These are phyloP conservation scores for Helicoverpa assulta DNA, from an alignment of 2,888 invertebrate genomes.

Conservation along the genomic window DNA sequence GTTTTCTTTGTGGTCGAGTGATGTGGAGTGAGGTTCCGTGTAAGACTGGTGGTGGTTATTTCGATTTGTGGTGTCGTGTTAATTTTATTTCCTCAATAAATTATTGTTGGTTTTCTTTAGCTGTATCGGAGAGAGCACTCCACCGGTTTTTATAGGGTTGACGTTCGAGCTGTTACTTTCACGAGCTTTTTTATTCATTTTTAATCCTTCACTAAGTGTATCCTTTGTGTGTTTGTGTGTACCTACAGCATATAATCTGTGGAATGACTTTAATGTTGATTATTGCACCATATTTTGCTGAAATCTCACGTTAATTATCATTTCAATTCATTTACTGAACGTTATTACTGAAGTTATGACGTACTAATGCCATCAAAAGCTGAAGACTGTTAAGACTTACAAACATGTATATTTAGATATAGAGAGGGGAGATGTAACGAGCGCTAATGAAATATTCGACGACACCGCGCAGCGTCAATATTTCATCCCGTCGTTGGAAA, in stretches of 20 bases:
- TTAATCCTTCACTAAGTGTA: slow-evolving; percentile 17
- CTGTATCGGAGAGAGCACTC: background rate
- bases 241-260: no score
- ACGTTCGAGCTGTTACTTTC: no score
- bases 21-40: slow-evolving; percentile 68
- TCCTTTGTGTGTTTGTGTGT: no score
- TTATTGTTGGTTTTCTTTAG: slow-evolving; percentile 26
- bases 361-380: slow-evolving; percentile 37
- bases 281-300: no score
- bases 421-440: slow-evolving; percentile 54
- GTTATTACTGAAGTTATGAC: slow-evolving; percentile 41
- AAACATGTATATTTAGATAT: slow-evolving; percentile 36
- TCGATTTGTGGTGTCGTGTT: slow-evolving; percentile 24
- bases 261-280: no score
- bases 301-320: slow-evolving; percentile 26
- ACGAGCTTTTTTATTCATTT: no score
- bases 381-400: slow-evolving; percentile 11
- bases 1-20: slow-evolving; percentile 67
- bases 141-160: background rate
- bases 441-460: slow-evolving; percentile 78
- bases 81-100: slow-evolving; percentile 36
- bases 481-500: slow-evolving; percentile 64
- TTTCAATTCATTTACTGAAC: slow-evolving; percentile 45
- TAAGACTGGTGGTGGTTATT: slow-evolving; percentile 61
- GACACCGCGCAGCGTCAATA: slow-evolving; percentile 71